Percentiles rank a stretch among this genome's conserved stretches.
Conservation (phyloP, 2,888 invertebrate species). For the Melieria picta region DNA sequence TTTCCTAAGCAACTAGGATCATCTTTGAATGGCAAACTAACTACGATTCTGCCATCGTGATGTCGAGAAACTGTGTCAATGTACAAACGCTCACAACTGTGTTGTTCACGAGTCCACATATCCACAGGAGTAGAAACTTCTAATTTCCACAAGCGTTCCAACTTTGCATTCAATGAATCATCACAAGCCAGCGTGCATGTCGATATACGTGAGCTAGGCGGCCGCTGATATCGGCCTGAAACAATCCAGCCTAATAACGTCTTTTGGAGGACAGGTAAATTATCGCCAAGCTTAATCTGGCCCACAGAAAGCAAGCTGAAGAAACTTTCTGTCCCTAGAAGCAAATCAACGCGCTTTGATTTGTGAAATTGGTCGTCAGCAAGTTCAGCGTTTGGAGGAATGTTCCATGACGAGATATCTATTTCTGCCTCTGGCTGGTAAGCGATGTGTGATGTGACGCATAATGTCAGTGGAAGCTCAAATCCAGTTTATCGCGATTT, state of each 20-base stretch:
- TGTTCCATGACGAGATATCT: constrained; percentile 37
- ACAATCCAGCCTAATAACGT: constrained; percentile 44
- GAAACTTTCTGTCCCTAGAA: constrained; percentile 41
- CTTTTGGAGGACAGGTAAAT: constrained; percentile 42
- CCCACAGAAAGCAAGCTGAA: constrained; percentile 39
- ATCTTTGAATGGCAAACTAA: not conserved
- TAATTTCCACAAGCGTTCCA: constrained; percentile 31
- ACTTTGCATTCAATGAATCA: constrained; percentile 15
- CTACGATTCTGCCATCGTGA: not conserved
- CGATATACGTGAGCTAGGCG: not conserved
- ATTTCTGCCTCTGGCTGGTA: constrained; percentile 42
- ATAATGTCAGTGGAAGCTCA: constrained; percentile 34
- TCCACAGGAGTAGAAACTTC: not conserved
- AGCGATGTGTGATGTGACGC: constrained; percentile 39
- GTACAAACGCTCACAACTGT: not conserved
- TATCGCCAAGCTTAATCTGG: constrained; percentile 38
- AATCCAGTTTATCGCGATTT: constrained; percentile 36
- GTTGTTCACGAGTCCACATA: not conserved
- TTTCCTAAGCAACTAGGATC: constrained; percentile 37
- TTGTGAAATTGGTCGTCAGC: constrained; percentile 41
- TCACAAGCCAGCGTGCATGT: constrained; percentile 23
- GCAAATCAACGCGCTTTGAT: constrained; percentile 38
- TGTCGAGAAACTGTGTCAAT: not conserved
- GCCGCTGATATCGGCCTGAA: constrained; percentile 31
- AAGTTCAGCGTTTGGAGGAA: constrained; percentile 36